Percentiles rank a stretch among this genome's conserved stretches.
phyloP scores from a whole-genome alignment of 2,113 vertebrate species.

The Zosterops pallidus region DNA sequence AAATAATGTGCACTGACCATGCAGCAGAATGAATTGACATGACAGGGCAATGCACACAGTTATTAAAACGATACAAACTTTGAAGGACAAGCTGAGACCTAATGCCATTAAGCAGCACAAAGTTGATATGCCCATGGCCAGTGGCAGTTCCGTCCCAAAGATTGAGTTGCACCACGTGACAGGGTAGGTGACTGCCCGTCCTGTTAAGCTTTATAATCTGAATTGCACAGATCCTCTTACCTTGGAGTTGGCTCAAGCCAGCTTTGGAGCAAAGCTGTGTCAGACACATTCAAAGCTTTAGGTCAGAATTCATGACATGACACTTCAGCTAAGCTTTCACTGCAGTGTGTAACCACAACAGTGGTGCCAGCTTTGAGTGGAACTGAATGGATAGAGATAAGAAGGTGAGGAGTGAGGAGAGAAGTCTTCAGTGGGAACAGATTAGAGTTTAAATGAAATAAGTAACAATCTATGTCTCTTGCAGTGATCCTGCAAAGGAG shows the following conservation, averaged over 20 bases:
- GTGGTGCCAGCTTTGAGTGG: not conserved
- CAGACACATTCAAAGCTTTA: not conserved
- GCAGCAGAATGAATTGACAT: not conserved
- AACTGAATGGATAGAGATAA: not conserved
- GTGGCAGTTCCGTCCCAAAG: not conserved
- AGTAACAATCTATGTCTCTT: not conserved
- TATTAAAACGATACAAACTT: not conserved
- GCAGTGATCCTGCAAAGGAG: not conserved
- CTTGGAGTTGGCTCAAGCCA: not conserved
- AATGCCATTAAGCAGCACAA: not conserved
- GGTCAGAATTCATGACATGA: not conserved
- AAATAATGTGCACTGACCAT: not conserved
- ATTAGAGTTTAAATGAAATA: not conserved
- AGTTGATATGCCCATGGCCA: not conserved
- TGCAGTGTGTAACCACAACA: not conserved
- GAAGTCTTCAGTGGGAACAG: not conserved
- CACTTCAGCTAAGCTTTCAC: not conserved
- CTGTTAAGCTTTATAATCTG: not conserved
- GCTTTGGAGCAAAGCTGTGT: not conserved
- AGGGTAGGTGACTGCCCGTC: not conserved
- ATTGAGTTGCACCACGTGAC: not conserved
- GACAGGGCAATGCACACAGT: not conserved
- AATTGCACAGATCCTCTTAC: constrained; percentile 7
- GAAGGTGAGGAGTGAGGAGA: not conserved
- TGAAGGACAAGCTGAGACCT: not conserved